These are phyloP conservation scores for Linepithema humile DNA, from an alignment of 1,140 invertebrate genomes.

Conservation along the genomic window DNA sequence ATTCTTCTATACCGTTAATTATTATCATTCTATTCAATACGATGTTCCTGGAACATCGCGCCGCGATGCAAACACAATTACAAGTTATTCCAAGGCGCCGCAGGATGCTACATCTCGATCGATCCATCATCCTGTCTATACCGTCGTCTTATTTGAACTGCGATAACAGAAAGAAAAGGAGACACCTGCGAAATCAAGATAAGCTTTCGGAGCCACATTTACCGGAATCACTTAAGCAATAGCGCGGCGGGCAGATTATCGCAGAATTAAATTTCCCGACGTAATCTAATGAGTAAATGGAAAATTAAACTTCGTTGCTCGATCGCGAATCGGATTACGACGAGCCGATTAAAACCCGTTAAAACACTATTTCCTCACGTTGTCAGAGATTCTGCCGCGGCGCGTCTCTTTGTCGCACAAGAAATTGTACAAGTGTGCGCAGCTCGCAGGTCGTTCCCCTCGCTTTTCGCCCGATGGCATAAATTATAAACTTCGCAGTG, in stretches of 20 bases:
- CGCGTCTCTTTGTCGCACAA: background rate
- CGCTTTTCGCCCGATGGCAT: background rate
- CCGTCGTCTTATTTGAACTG: background rate
- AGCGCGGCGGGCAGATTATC: background rate
- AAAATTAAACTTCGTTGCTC: background rate
- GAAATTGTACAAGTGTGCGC: background rate
- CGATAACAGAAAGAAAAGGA: slow-evolving; percentile 20
- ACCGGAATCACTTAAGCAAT: background rate
- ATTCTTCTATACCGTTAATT: slow-evolving; percentile 49
- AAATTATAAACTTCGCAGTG: slow-evolving; percentile 7
- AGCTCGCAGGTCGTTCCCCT: slow-evolving; percentile 26
- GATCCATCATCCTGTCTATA: slow-evolving; percentile 56
- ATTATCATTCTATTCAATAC: slow-evolving; percentile 39
- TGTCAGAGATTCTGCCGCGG: background rate
- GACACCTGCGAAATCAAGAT: background rate
- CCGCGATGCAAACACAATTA: slow-evolving; percentile 55
- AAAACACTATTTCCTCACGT: background rate
- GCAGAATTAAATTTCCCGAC: background rate
- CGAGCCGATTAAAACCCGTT: slow-evolving; percentile 2
- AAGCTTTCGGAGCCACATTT: background rate
- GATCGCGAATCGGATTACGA: slow-evolving; percentile 1
- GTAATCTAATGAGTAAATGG: slow-evolving; percentile 6
- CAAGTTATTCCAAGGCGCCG: slow-evolving; percentile 25
- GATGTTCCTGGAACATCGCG: slow-evolving; percentile 40
- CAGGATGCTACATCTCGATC: slow-evolving; percentile 22